Conservation (phyloP, 2,888 invertebrate genomes). For the Phengaris alcon region DNA sequence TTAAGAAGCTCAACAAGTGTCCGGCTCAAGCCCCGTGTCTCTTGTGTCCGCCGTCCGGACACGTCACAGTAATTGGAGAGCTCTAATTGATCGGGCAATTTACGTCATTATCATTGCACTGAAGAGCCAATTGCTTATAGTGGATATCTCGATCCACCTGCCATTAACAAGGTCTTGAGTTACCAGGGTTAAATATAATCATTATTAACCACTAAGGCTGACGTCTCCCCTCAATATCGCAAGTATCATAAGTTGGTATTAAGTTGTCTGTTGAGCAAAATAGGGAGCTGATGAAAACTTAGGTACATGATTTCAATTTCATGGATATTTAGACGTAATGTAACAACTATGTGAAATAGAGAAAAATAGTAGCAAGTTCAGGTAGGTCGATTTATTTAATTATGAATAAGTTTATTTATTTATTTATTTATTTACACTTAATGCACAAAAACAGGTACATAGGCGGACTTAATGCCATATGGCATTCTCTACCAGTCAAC, state of each 20-base stretch:
- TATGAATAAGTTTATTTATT: too few relatives aligned
- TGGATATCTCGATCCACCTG: not conserved
- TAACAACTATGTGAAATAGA: too few relatives aligned
- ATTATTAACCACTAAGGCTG: not conserved
- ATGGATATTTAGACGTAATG: too few relatives aligned
- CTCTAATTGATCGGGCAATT: conserved; percentile 24
- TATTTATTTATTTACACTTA: too few relatives aligned
- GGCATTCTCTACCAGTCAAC: too few relatives aligned
- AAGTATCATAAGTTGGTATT: not conserved
- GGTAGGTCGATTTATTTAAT: too few relatives aligned
- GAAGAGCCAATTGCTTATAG: not conserved
- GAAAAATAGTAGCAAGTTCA: too few relatives aligned
- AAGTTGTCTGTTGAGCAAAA: too few relatives aligned
- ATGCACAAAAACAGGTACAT: too few relatives aligned
- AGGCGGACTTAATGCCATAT: too few relatives aligned
- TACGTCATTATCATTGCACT: conserved; percentile 18
- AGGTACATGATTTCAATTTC: too few relatives aligned
- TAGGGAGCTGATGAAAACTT: too few relatives aligned
- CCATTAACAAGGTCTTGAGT: not conserved
- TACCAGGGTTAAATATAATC: not conserved
- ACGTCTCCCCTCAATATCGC: not conserved
- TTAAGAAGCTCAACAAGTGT: conserved; percentile 37
- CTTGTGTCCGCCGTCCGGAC: conserved; percentile 19
- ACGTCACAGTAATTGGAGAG: conserved; percentile 30
- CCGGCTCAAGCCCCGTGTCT: conserved; percentile 27